Evolutionary conservation across 2,113 vertebrate genomes (phyloP), one percentile per base, ranked within the genome.

Genomic region (Leptobrachium ailaonicum): DNA sequence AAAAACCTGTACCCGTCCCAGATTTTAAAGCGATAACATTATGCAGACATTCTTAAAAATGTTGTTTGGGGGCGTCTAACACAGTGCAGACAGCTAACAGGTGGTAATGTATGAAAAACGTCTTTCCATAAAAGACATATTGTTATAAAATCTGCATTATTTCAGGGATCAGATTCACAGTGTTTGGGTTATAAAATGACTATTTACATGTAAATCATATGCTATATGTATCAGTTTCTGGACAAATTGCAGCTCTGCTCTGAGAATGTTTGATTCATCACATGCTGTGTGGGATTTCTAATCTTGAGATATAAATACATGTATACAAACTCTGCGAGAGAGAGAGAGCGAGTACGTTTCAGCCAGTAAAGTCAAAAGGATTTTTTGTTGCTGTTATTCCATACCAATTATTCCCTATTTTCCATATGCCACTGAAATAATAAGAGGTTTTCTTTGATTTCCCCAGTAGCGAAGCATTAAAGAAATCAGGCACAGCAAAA

Each of bases 11-110:
- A 75, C 10, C 32, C 12, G 12, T 64, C 20, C 41, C 45, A 54
- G 9, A 71, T 32, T 66, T 64, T 42, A 32, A 77, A 62, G 14
- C 67, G 40, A n/a, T 70, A 54, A 70, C 47, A 62, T 44, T 71
- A 6, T 62, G n/a, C 56, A 71, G 66, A 62, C 45, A 45, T 6
- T 67, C 43, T 47, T 12, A 32, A 13, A n/a, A 75, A n/a, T 43
- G 11, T 9, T 78, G 76, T 68, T 78, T 78, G 53, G 42, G 54
- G 41, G 54, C 66, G 68, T n/a, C 58, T 10, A 77, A 58, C 12
- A 66, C 47, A 60, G 40, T 13, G 20, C 11, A 77, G 67, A 70
- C 66, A 77, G 54, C 68, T 41, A 71, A 42, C 68, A 78, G 76
- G 76, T 64, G 43, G 56, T 32, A 32, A 11, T 70, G 53, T 44